Evolutionary conservation across 1,140 invertebrate genomes (phyloP), one percentile per base, ranked within the genome.

Genomic region (Gonatopus flavifemur): DNA sequence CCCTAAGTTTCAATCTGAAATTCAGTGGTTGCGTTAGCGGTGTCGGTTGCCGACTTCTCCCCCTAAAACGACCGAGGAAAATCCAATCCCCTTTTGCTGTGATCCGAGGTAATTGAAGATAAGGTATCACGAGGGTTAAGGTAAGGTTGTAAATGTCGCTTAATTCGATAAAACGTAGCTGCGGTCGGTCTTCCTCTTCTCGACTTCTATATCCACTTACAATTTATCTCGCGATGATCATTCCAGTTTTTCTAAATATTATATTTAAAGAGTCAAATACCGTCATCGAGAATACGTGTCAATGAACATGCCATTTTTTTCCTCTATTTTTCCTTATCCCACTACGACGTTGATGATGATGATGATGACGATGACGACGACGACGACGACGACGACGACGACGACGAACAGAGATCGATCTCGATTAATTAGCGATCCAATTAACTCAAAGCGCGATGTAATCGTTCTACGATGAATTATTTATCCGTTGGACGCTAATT

Each of bases 391-490:
- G n/a, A n/a, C n/a, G n/a, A n/a, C n/a, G n/a, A n/a, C n/a, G n/a
- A 33, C 20, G 41, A 20, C 15, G 41, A 51, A 37, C n/a, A 32
- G 37, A 55, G 57, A 60, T 56, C 43, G 55, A 41, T 42, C 51
- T 50, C 53, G 59, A 59, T 62, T 63, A 68, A 70, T 70, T 68
- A 70, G 53, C 35, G 33, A 35, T 46, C 47, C 55, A 64, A 68
- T 65, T 67, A 63, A 66, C 58, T 48, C 49, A 37, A 58, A 31
- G 36, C 42, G 39, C 57, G 63, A 67, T 64, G 48, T 59, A 46
- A 66, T 64, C 52, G 50, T 30, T 24, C 21, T 30, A 24, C 60
- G 44, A 66, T 63, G 47, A 60, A 67, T 70, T 67, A 67, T 67
- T 70, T 69, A 67, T 58, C 43, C 30, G 18, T 44, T 32, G 41